Conservation (phyloP, 2,797 vertebrate genomes). For the Cossypha heuglini region DNA sequence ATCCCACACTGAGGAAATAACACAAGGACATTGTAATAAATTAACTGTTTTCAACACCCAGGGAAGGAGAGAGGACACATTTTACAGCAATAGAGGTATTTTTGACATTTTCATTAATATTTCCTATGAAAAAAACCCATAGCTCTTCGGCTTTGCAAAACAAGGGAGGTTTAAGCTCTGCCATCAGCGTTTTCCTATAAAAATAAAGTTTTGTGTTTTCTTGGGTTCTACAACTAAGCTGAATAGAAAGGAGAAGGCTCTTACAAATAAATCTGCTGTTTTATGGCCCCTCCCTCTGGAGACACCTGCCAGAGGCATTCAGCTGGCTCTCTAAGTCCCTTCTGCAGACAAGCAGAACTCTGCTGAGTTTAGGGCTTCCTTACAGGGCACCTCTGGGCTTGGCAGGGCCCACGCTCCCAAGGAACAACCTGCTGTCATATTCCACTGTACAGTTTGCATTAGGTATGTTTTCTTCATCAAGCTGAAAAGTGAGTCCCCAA, state of each 20-base stretch:
- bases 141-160: constrained; percentile 38
- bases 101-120: constrained; percentile 55
- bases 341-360: constrained; percentile 14
- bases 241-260: constrained; percentile 57
- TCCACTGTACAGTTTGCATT: constrained; percentile 53
- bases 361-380: not conserved
- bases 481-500: constrained; percentile 52
- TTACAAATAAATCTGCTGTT: constrained; percentile 15
- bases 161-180: constrained; percentile 45
- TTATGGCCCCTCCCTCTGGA: constrained; percentile 20
- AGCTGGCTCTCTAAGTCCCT: constrained; percentile 11
- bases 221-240: constrained; percentile 61
- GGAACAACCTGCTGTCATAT: not conserved
- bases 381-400: not conserved
- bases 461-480: constrained; percentile 64
- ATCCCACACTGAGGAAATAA: not conserved
- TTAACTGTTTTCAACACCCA: constrained; percentile 35
- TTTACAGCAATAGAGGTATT: constrained; percentile 64
- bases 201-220: constrained; percentile 67
- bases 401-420: not conserved
- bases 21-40: constrained; percentile 28
- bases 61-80: constrained; percentile 11
- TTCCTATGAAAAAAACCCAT: not conserved
- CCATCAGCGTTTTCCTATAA: constrained; percentile 62
- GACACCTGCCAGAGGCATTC: not conserved